phyloP scores from a whole-genome alignment of 2,797 vertebrate genomes.

The Discoglossus pictus region DNA sequence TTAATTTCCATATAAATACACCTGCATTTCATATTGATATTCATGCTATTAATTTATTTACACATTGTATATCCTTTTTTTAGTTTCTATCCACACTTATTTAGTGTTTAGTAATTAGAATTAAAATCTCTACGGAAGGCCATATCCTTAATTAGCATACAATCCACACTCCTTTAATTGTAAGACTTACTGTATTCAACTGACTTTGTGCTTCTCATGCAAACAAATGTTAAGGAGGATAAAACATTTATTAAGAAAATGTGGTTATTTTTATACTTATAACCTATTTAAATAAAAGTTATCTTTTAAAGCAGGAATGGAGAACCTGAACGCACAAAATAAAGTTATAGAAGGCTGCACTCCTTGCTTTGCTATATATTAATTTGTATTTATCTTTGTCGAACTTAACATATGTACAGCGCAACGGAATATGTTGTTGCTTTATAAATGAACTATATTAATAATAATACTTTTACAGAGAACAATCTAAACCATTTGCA shows the following conservation, averaged over 20 bases:
- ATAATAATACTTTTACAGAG: too few species aligned
- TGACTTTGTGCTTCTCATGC: slow-evolving; percentile 11
- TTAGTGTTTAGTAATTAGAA: slow-evolving; percentile 15
- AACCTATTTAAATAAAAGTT: slow-evolving; percentile 1
- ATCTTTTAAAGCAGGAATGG: not conserved
- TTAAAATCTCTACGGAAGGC: slow-evolving; percentile 7
- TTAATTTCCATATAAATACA: slow-evolving; percentile 19
- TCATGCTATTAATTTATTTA: slow-evolving; percentile 6
- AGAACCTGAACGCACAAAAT: too few species aligned
- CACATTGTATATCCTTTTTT: slow-evolving; percentile 20
- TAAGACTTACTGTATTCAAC: slow-evolving; percentile 1
- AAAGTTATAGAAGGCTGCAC: too few species aligned
- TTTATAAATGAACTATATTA: too few species aligned
- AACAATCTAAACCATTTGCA: too few species aligned
- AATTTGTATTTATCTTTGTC: too few species aligned
- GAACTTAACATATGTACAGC: too few species aligned
- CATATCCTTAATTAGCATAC: slow-evolving; percentile 16
- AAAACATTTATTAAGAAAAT: not conserved
- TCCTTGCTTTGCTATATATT: too few species aligned
- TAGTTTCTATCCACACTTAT: slow-evolving; percentile 2
- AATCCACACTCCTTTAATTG: too few species aligned
- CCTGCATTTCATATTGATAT: not conserved
- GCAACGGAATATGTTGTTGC: too few species aligned
- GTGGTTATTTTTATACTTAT: slow-evolving; percentile 4
- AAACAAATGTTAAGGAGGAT: slow-evolving; percentile 13